These are phyloP conservation scores for Hedychridium roseum DNA, from an alignment of 2,888 invertebrate genomes.

Conservation along the genomic window DNA sequence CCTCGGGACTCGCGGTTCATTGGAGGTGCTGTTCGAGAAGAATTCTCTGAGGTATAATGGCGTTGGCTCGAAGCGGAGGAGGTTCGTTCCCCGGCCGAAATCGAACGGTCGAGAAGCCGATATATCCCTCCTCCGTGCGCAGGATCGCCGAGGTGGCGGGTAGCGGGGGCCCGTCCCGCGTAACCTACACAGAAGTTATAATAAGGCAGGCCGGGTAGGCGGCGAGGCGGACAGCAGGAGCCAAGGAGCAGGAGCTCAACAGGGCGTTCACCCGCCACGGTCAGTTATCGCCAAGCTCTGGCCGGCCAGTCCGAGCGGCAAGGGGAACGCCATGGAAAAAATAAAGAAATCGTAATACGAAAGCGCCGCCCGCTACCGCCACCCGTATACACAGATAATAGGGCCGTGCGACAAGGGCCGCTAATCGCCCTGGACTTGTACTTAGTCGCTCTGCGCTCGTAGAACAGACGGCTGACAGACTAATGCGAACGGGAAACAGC, in stretches of 20 bases:
- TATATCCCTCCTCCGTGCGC: slow-evolving; percentile 15
- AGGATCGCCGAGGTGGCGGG: not conserved
- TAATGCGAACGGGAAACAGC: no score
- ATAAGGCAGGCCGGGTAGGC: slow-evolving; percentile 47
- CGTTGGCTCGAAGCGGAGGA: no score
- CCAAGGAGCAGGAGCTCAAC: slow-evolving; percentile 19
- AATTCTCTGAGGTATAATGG: no score
- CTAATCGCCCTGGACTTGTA: slow-evolving; percentile 5
- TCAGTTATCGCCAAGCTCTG: slow-evolving; percentile 34
- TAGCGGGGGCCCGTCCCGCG: slow-evolving; percentile 5
- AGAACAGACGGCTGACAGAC: no score
- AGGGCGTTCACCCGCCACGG: slow-evolving; percentile 55
- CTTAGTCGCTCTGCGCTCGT: no score
- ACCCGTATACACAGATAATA: slow-evolving; percentile 31
- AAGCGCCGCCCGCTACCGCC: slow-evolving; percentile 19
- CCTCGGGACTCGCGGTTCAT: no score
- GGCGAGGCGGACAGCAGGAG: slow-evolving; percentile 32
- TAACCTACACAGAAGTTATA: slow-evolving; percentile 38
- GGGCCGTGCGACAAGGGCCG: slow-evolving; percentile 7
- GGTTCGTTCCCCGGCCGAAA: slow-evolving; percentile 27
- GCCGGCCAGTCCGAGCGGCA: not conserved
- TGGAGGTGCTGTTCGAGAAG: no score
- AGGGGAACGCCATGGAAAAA: not conserved
- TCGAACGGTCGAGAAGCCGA: slow-evolving; percentile 30
- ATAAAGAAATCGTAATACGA: slow-evolving; percentile 18